Evolutionary conservation across 64 coral and sea anemone species (phyloP), one percentile per base, ranked within the genome.

Genomic region (Catalaphyllia jardinei): DNA sequence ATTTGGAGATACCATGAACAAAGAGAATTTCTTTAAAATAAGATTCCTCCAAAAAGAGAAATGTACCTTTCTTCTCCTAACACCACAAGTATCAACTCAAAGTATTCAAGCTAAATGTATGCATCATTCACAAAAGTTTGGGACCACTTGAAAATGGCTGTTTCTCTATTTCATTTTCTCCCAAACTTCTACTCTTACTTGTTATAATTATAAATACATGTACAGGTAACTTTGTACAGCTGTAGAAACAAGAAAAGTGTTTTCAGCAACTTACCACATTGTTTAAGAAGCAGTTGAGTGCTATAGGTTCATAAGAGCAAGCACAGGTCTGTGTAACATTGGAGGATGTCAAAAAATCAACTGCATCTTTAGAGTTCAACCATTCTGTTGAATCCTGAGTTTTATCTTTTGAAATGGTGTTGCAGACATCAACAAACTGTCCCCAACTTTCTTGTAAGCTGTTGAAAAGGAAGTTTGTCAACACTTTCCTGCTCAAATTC

Each of bases 261-360:
- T 7, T 28, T 6, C 8, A 25, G 3, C 20, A 8, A 51, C 82
- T 71, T 78, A 92, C 90, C 90, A 92, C 90, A 72, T 92, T 92
- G 81, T 92, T 92, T 38, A 92, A 60, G 83, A 92, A 92, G 31
- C 90, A 92, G 64, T 92, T 92, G n/a, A 92, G 60, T 25, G 67
- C 90, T 65, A 92, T 92, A 31, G 90, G 90, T 31, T 92, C 83
- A 78, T 75, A 92, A 0, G 69, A 18, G 29, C 90, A 92, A 52
- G 80, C 42, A 71, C 65, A 76, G 39, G 67, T 71, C 15, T 92
- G 73, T 13, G 63, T 85, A 52, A 92, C 52, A 38, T 78, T 73
- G 29, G 73, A 52, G 8, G 73, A 60, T 2, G 39, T 54, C 74
- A 92, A 71, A 52, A 92, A 74, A 83, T 86, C 83, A 33, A 92